phyloP scores from a whole-genome alignment of 2,888 invertebrate species.

The Baccha elongata region DNA sequence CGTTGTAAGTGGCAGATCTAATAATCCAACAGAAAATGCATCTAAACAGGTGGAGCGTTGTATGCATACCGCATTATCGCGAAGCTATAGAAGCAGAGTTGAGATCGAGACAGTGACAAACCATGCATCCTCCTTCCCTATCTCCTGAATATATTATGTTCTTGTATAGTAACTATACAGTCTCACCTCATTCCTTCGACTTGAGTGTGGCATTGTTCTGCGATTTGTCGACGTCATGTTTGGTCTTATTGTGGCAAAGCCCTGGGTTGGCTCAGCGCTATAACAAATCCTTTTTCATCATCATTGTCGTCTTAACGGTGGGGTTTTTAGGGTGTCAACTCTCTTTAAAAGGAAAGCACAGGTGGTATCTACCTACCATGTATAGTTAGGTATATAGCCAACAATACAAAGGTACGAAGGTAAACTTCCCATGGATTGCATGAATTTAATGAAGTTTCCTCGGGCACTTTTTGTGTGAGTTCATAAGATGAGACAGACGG shows the following conservation, averaged over 20 bases:
- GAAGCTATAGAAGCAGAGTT: background rate
- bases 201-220: conserved; percentile 68
- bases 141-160: background rate
- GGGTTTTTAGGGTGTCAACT: conserved; percentile 24
- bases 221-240: conserved; percentile 72
- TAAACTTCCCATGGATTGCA: conserved; percentile 65
- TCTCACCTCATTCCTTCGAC: conserved; percentile 33
- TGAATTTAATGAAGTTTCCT: conserved; percentile 73
- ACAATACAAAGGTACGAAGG: conserved; percentile 48
- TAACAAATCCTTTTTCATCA: conserved; percentile 72
- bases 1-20: conserved; percentile 58
- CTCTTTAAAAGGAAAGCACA: conserved; percentile 16
- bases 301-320: conserved; percentile 52
- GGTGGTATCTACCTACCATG: background rate
- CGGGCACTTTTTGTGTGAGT: conserved; percentile 64
- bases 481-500: conserved; percentile 70
- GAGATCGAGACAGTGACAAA: conserved; percentile 6
- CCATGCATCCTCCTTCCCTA: conserved; percentile 31
- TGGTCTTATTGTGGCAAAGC: conserved; percentile 65
- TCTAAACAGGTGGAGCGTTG: conserved; percentile 66
- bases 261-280: conserved; percentile 64
- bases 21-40: conserved; percentile 55
- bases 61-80: conserved; percentile 15
- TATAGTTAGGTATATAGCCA: background rate
- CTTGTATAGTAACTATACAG: conserved; percentile 18